Conservation (phyloP, 2,888 invertebrate genomes). For the Volucella bombylans region DNA sequence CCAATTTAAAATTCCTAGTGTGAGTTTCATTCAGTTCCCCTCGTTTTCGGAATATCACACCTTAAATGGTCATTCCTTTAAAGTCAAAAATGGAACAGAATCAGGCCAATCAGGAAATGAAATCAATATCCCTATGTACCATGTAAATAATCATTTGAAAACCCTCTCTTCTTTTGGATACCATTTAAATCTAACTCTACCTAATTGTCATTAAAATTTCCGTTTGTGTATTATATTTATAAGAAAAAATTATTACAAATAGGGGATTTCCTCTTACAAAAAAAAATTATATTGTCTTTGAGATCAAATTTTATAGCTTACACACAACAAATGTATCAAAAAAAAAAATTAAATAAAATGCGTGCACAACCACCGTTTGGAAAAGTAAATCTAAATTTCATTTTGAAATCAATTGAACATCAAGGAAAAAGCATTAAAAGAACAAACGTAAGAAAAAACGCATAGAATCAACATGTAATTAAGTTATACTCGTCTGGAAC, state of each 20-base stretch:
- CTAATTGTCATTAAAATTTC: neutral
- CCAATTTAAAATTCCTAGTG: too few relatives aligned
- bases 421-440: conserved; percentile 21
- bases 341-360: conserved; percentile 77
- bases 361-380: conserved; percentile 81
- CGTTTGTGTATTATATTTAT: conserved; percentile 5
- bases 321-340: conserved; percentile 47
- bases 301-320: conserved; percentile 23
- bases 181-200: too few relatives aligned
- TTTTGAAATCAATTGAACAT: conserved; percentile 64
- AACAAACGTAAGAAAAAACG: conserved; percentile 9
- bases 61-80: too few relatives aligned
- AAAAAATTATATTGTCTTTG: neutral
- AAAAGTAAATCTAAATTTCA: conserved; percentile 72
- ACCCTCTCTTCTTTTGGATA: too few relatives aligned
- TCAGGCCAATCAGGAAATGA: too few relatives aligned
- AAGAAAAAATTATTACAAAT: neutral
- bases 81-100: too few relatives aligned
- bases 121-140: too few relatives aligned
- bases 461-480: conserved; percentile 17
- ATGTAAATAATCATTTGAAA: too few relatives aligned
- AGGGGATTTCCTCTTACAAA: conserved; percentile 35
- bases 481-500: neutral
- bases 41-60: too few relatives aligned
- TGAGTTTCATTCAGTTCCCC: too few relatives aligned